Conservation (phyloP, 2,113 vertebrate species). For the Prunella himalayana region DNA sequence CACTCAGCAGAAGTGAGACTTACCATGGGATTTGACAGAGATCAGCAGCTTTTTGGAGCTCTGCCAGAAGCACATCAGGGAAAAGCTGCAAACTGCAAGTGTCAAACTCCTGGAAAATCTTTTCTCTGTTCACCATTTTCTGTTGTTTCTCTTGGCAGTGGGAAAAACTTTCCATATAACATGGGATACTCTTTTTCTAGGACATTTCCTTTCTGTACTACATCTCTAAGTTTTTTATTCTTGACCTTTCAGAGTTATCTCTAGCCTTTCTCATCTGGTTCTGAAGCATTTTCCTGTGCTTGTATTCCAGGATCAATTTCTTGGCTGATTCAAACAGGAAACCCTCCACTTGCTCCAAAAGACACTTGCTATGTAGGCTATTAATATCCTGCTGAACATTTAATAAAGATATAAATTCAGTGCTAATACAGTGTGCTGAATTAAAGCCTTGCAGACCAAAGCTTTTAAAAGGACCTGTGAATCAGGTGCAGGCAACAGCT, state of each 20-base stretch:
- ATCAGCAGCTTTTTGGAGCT: background rate
- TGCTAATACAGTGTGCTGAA: background rate
- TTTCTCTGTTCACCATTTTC: background rate
- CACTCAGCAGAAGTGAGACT: background rate
- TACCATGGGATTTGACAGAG: background rate
- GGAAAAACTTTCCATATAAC: background rate
- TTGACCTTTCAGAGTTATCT: background rate
- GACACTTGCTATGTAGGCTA: background rate
- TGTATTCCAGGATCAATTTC: background rate
- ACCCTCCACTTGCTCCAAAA: background rate
- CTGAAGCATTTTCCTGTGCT: background rate
- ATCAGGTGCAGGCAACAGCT: background rate
- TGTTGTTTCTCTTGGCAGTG: background rate
- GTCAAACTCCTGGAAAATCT: background rate
- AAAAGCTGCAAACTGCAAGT: background rate
- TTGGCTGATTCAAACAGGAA: background rate
- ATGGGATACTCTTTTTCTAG: background rate
- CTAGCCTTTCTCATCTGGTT: background rate
- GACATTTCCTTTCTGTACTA: background rate
- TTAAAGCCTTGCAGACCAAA: background rate
- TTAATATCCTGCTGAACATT: background rate
- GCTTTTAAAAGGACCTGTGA: background rate
- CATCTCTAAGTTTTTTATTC: background rate
- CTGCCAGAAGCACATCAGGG: background rate
- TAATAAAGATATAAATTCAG: background rate